Evolutionary conservation across 2,888 invertebrate species (phyloP), one percentile per base, ranked within the genome.

Genomic region (Endomychus coccineus): DNA sequence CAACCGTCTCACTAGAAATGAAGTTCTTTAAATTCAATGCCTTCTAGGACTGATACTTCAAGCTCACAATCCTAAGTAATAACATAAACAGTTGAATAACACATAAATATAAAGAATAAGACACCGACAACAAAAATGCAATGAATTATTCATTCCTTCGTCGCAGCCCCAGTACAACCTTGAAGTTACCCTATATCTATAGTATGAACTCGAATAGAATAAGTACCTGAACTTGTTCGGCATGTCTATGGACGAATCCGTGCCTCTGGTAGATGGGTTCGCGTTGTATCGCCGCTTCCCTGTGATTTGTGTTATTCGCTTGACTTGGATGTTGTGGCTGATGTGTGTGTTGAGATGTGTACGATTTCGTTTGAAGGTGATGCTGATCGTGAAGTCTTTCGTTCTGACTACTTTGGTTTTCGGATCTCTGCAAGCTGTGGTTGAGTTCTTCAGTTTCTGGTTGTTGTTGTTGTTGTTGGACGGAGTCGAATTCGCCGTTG

Each of bases 391-490:
- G 27, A 9, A 36, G 15, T 15, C 33, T 21, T 28, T 36, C 32
- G 10, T 15, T 4, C 7, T 34, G 15, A 15, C 10, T 19, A 17
- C 21, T 15, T 31, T 16, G 45, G 15, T 27, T 44, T 17, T 19
- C 21, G n/a, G 21, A 7, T n/a, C 6, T 7, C n/a, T 19, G 21
- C n/a, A n/a, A n/a, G n/a, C n/a, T n/a, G n/a, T n/a, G n/a, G n/a
- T n/a, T n/a, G n/a, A n/a, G n/a, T 68, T 70, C 38, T 19, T 53
- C 50, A n/a, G 35, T 12, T 32, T 60, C 56, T 27, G 50, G 46
- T 32, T 54, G 48, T 38, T 53, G 49, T 0, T 71, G 72, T 49
- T 71, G 70, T 50, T 69, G 46, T 52, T 28, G 70, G 54, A 34
- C 27, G 9, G 49, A 45, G 41, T 64, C 64, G 42, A 64, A 63